A percentile compares a stretch with the other conserved stretches of the same genome.
phyloP scores from a whole-genome alignment of 2,797 vertebrate species.

The Tokudaia tokunoshimensis region DNA sequence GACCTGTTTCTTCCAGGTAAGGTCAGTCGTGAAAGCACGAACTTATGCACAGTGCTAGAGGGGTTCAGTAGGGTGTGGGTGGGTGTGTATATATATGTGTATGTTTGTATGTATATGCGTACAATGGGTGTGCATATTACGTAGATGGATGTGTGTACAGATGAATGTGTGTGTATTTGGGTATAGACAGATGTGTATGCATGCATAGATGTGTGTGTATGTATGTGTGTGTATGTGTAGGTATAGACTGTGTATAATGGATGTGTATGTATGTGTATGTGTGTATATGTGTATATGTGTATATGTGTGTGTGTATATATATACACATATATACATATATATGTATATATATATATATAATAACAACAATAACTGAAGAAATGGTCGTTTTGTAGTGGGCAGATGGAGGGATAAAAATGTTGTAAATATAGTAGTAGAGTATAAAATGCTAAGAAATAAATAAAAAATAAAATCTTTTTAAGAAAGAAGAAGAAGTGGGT shows the following conservation, averaged over 20 bases:
- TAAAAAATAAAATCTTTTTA: background rate
- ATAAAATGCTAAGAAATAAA: background rate
- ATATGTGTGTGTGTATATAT: too few relatives aligned
- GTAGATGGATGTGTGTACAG: background rate
- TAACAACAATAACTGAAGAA: background rate
- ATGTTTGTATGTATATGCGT: background rate
- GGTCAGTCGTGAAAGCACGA: background rate
- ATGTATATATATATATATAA: background rate
- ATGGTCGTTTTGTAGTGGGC: background rate
- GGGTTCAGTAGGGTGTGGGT: background rate
- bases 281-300: background rate
- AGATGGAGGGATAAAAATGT: background rate
- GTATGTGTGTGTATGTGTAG: too few relatives aligned
- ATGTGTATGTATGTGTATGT: background rate
- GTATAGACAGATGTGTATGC: background rate
- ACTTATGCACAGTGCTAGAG: background rate
- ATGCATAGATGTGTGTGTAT: too few relatives aligned
- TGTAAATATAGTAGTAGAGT: background rate
- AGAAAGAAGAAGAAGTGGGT: background rate
- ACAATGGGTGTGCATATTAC: too few relatives aligned
- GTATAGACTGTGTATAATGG: background rate
- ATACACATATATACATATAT: too few relatives aligned
- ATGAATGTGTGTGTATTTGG: background rate
- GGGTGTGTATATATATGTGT: background rate
- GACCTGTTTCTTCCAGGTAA: background rate